These are phyloP conservation scores for Sparidentex hasta DNA, from an alignment of 2,797 vertebrate genomes.

Conservation along the genomic window DNA sequence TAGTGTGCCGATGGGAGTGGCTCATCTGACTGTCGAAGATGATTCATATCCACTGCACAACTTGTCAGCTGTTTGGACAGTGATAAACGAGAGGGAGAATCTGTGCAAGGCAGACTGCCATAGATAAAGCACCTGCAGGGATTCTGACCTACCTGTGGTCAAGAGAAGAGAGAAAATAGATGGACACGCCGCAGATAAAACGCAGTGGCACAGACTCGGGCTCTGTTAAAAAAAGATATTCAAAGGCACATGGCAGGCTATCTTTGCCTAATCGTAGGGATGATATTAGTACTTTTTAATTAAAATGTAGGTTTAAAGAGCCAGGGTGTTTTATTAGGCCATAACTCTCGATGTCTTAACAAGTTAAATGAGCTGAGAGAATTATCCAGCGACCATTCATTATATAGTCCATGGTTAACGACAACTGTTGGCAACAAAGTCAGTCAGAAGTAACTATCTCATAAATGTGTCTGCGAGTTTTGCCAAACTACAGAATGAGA, in stretches of 20 bases:
- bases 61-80: slow-evolving; percentile 73
- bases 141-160: slow-evolving; percentile 61
- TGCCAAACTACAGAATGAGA: slow-evolving; percentile 25
- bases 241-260: background rate
- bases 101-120: slow-evolving; percentile 64
- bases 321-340: slow-evolving; percentile 27
- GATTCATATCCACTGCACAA: slow-evolving; percentile 75
- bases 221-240: background rate
- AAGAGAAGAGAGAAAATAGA: slow-evolving; percentile 38
- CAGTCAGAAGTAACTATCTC: slow-evolving; percentile 22
- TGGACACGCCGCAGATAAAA: slow-evolving; percentile 21
- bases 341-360: slow-evolving; percentile 1
- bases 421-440: background rate
- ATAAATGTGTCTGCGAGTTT: slow-evolving; percentile 9
- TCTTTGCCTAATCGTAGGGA: background rate
- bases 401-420: slow-evolving; percentile 11
- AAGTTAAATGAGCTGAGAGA: slow-evolving; percentile 36
- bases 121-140: slow-evolving; percentile 62
- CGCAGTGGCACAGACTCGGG: background rate
- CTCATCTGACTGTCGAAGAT: slow-evolving; percentile 73
- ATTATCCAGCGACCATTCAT: slow-evolving; percentile 20
- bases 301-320: slow-evolving; percentile 1
- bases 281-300: slow-evolving; percentile 11
- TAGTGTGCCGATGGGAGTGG: slow-evolving; percentile 59
- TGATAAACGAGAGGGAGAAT: slow-evolving; percentile 73